phyloP scores from a whole-genome alignment of 1,140 invertebrate species.

The Neodiprion lecontei region DNA sequence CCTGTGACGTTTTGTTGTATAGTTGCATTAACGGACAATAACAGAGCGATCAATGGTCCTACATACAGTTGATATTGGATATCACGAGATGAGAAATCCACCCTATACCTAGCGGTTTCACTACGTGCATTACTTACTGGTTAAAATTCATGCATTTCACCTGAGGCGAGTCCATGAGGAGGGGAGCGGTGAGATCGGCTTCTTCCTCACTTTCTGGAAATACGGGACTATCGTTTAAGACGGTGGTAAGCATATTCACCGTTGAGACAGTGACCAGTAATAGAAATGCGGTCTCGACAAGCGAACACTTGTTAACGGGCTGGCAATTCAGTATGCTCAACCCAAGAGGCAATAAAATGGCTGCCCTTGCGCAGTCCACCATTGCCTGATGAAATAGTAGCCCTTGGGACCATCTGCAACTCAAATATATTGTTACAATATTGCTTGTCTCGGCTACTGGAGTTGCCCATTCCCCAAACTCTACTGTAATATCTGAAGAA shows the following conservation, averaged over 20 bases:
- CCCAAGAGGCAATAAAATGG: constrained; percentile 80
- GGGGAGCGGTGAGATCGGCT: constrained; percentile 69
- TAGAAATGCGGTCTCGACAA: constrained; percentile 90
- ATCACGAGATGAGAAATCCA: no score
- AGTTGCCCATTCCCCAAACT: no score
- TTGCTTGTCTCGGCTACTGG: neutral
- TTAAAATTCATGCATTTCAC: constrained; percentile 39
- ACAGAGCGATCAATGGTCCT: no score
- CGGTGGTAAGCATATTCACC: constrained; percentile 89
- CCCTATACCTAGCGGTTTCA: no score
- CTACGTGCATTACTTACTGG: no score
- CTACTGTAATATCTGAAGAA: no score
- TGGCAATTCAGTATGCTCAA: constrained; percentile 84
- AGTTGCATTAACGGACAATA: no score
- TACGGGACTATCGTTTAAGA: constrained; percentile 88
- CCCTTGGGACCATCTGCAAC: constrained; percentile 84
- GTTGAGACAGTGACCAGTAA: constrained; percentile 88
- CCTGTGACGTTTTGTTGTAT: no score
- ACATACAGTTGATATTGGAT: no score
- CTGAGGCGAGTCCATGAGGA: constrained; percentile 80
- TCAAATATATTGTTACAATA: constrained; percentile 19
- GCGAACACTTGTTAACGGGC: constrained; percentile 84
- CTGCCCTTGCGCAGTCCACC: constrained; percentile 83
- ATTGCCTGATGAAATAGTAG: constrained; percentile 86
- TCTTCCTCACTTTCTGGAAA: constrained; percentile 81